Evolutionary conservation across 2,888 invertebrate species (phyloP).

Genomic region (Noctua comes): DNA sequence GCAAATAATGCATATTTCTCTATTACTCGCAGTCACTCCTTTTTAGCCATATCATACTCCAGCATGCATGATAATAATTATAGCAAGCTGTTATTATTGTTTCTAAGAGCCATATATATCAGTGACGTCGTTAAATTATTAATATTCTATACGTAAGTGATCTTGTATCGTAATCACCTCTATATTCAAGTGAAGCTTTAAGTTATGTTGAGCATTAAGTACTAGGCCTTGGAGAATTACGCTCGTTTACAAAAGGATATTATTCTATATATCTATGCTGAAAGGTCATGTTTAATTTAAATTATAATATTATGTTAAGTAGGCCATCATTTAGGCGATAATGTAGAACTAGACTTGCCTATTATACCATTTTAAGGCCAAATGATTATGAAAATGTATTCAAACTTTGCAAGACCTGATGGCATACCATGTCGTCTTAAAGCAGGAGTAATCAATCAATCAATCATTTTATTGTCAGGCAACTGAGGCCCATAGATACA

Average conservation of each 20-base stretch:
- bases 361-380: neutral
- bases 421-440: no score
- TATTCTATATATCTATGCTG: slow-evolving; percentile 4
- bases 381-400: neutral
- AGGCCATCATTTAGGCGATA: neutral
- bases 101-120: neutral
- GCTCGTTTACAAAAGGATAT: slow-evolving; percentile 21
- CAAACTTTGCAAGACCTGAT: neutral
- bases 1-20: no score
- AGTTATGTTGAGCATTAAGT: slow-evolving; percentile 31
- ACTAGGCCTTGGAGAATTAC: slow-evolving; percentile 12
- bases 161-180: slow-evolving; percentile 6
- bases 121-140: neutral
- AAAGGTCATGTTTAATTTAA: slow-evolving; percentile 21
- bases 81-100: neutral
- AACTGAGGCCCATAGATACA: no score
- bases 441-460: no score
- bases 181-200: slow-evolving; percentile 21
- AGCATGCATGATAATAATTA: no score
- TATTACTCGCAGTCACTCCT: no score
- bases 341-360: neutral
- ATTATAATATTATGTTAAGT: slow-evolving; percentile 1
- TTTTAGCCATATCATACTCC: no score
- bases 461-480: no score
- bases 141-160: slow-evolving; percentile 2